Conservation (phyloP, 2,797 vertebrate genomes). For the Pipistrellus pygmaeus region DNA sequence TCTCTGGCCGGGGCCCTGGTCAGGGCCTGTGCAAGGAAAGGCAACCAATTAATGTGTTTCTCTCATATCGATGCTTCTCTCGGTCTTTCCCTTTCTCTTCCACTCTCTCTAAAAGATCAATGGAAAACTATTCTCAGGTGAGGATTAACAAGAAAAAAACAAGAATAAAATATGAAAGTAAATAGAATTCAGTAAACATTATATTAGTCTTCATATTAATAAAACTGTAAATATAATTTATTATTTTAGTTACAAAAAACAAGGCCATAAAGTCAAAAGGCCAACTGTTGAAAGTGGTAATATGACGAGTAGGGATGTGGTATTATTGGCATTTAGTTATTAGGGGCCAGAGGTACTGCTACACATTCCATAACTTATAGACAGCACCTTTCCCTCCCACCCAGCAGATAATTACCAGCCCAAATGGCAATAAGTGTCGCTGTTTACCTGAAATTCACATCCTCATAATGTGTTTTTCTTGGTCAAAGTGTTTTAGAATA, state of each 20-base stretch:
- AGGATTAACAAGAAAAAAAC: background rate
- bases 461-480: background rate
- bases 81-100: too few species aligned
- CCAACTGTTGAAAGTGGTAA: background rate
- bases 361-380: background rate
- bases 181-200: background rate
- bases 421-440: background rate
- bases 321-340: background rate
- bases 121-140: too few species aligned
- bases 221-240: background rate
- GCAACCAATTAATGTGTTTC: too few species aligned
- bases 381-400: rapidly evolving
- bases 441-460: background rate
- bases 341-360: background rate
- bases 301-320: background rate
- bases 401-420: background rate
- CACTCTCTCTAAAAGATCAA: too few species aligned
- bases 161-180: background rate
- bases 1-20: too few species aligned
- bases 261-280: background rate
- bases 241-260: background rate
- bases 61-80: too few species aligned
- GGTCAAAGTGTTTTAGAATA: background rate
- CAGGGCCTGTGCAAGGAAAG: too few species aligned
- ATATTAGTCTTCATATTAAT: background rate